Conservation (phyloP, 2,797 vertebrate species). For the Scolopax rusticola region DNA sequence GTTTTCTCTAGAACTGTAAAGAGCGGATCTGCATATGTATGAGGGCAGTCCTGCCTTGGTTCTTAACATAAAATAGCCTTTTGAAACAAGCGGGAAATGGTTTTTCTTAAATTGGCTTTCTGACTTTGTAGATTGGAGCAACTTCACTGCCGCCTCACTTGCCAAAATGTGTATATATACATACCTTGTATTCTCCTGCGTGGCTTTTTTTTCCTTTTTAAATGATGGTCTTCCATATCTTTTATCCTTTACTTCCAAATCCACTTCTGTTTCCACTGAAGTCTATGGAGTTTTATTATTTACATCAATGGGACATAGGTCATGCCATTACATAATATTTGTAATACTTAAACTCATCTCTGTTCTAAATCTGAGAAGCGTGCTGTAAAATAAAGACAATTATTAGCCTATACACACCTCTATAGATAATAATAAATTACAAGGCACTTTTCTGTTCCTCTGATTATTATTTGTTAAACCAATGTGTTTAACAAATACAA, state of each 20-base stretch:
- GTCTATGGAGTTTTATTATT: background rate
- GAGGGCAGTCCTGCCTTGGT: background rate
- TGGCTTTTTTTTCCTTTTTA: background rate
- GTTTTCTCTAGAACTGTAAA: background rate
- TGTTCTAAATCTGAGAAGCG: background rate
- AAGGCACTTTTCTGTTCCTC: background rate
- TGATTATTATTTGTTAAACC: background rate
- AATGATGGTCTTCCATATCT: background rate
- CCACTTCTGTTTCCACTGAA: background rate
- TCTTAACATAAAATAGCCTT: background rate
- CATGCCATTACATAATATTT: background rate
- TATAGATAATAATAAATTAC: background rate
- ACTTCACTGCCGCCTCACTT: background rate
- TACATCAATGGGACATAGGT: accelerated
- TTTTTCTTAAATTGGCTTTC: background rate
- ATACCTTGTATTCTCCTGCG: background rate
- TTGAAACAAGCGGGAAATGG: accelerated
- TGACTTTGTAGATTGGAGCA: background rate
- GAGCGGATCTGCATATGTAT: background rate
- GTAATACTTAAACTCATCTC: background rate
- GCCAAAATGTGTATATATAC: background rate
- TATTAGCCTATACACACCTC: background rate
- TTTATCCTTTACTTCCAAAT: background rate
- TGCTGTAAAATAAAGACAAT: background rate
- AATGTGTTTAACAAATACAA: background rate